These are phyloP conservation scores for Phanerotoma sp. DNA, from an alignment of 2,888 invertebrate genomes.

Conservation along the genomic window DNA sequence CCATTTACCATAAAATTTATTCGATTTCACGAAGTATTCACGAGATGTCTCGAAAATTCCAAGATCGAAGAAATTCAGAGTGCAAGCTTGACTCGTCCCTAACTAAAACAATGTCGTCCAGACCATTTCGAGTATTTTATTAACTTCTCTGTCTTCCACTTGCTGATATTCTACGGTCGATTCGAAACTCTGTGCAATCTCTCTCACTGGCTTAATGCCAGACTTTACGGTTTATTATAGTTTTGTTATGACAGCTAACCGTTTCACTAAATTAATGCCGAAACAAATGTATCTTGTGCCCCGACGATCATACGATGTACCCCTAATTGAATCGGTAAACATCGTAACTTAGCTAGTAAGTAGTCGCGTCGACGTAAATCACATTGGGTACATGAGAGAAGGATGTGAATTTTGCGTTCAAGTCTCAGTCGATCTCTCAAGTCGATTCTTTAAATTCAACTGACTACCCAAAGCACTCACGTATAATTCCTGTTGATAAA, in stretches of 20 bases:
- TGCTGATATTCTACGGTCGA: slow-evolving; percentile 6
- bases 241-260: slow-evolving; percentile 56
- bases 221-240: slow-evolving; percentile 53
- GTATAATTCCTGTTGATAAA: slow-evolving; percentile 15
- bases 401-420: neutral
- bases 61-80: neutral
- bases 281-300: slow-evolving; percentile 53
- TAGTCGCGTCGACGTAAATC: slow-evolving; percentile 51
- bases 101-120: slow-evolving; percentile 32
- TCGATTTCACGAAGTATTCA: too few species aligned
- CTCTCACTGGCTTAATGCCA: slow-evolving; percentile 37
- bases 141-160: slow-evolving; percentile 29
- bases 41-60: neutral
- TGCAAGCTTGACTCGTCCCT: neutral
- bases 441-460: neutral
- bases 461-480: slow-evolving; percentile 11
- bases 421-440: neutral
- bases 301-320: slow-evolving; percentile 42
- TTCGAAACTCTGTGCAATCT: neutral
- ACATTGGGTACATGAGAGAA: slow-evolving; percentile 32
- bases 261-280: slow-evolving; percentile 56
- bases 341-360: slow-evolving; percentile 54
- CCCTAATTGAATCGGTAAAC: slow-evolving; percentile 58
- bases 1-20: too few species aligned
- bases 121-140: slow-evolving; percentile 46